phyloP scores from a whole-genome alignment of 2,113 vertebrate species.

The Pachycephala philippinensis region DNA sequence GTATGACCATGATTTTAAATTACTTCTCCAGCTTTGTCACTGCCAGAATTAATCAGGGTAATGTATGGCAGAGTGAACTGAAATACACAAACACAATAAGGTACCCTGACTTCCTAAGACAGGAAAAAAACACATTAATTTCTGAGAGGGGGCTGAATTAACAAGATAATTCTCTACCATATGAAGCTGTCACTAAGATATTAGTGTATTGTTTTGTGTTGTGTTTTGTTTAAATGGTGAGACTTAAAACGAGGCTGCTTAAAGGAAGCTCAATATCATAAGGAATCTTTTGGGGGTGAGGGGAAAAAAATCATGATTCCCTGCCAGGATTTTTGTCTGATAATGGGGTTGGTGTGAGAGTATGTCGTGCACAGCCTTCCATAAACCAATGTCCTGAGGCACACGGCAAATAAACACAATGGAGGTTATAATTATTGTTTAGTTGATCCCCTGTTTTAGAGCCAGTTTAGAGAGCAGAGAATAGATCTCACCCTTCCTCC shows the following conservation, averaged over 20 bases:
- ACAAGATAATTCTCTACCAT: background rate
- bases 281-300: background rate
- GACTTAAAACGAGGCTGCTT: background rate
- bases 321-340: background rate
- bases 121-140: background rate
- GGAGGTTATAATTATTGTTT: background rate
- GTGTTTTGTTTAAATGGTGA: background rate
- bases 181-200: background rate
- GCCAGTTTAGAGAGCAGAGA: background rate
- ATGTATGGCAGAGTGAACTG: background rate
- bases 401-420: background rate
- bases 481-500: background rate
- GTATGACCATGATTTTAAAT: background rate
- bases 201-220: background rate
- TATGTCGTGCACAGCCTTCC: background rate
- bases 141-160: background rate
- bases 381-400: background rate
- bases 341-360: background rate
- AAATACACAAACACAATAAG: background rate
- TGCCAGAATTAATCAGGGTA: background rate
- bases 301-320: background rate
- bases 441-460: background rate
- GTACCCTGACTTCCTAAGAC: background rate
- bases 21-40: background rate
- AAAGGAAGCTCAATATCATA: background rate